Conservation (phyloP, 2,888 invertebrate genomes). For the Cataglyphis cursor region DNA sequence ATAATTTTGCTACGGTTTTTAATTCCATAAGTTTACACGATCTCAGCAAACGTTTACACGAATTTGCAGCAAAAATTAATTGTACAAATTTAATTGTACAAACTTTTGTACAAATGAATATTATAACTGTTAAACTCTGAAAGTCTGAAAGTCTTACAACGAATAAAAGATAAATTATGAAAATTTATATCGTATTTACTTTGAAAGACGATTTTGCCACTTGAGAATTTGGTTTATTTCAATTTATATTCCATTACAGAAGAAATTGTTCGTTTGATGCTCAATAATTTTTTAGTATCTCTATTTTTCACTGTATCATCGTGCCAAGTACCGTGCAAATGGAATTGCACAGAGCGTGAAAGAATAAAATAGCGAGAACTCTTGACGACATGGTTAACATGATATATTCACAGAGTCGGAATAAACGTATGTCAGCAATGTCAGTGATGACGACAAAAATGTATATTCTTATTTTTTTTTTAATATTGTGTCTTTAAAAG, state of each 20-base stretch:
- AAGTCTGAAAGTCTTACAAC: background rate
- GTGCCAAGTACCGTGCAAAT: slow-evolving; percentile 8
- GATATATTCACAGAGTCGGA: background rate
- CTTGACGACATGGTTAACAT: slow-evolving; percentile 15
- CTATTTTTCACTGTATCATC: slow-evolving; percentile 17
- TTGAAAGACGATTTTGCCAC: background rate
- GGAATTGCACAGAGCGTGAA: slow-evolving; percentile 4
- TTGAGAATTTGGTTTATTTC: background rate
- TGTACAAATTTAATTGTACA: background rate
- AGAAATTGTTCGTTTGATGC: slow-evolving; percentile 20
- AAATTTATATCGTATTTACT: slow-evolving; percentile 6
- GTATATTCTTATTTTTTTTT: background rate
- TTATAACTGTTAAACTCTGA: background rate
- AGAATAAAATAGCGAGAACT: slow-evolving; percentile 21
- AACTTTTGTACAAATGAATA: background rate
- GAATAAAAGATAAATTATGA: background rate
- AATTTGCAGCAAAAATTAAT: background rate
- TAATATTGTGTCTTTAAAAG: background rate
- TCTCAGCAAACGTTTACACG: no score
- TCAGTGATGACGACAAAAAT: background rate
- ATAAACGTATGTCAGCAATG: background rate
- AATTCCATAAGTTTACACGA: background rate
- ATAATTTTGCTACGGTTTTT: background rate
- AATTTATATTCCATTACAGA: background rate
- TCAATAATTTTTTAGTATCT: background rate